phyloP scores from a whole-genome alignment of 2,113 vertebrate genomes.

The Paedocypris sp. region DNA sequence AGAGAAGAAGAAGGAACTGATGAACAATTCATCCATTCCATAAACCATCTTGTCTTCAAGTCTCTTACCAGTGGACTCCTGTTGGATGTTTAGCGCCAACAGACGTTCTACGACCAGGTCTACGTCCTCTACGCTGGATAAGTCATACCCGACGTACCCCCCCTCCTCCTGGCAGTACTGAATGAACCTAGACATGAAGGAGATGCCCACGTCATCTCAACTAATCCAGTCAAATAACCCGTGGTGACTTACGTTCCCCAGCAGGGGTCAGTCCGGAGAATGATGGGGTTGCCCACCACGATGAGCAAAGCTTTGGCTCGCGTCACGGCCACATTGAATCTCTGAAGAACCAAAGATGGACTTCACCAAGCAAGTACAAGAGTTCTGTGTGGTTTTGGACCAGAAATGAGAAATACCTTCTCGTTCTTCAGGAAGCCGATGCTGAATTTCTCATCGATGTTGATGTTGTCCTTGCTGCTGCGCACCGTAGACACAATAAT shows the following conservation, averaged over 20 bases:
- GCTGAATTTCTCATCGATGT: slow-evolving; percentile 63
- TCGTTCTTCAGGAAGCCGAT: slow-evolving; percentile 87
- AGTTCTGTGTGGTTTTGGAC: not conserved
- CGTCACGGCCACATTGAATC: slow-evolving; percentile 88
- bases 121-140: slow-evolving; percentile 24
- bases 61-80: slow-evolving; percentile 44
- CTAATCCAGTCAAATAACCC: no score
- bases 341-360: slow-evolving; percentile 50
- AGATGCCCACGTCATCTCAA: not conserved
- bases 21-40: not conserved
- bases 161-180: slow-evolving; percentile 63
- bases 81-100: slow-evolving; percentile 29
- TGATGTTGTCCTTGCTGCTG: slow-evolving; percentile 59
- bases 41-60: not conserved
- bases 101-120: slow-evolving; percentile 31
- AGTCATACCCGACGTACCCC: slow-evolving; percentile 56
- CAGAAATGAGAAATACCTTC: no score
- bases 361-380: not conserved
- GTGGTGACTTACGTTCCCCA: no score
- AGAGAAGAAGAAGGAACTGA: not conserved
- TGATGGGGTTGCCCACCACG: slow-evolving; percentile 76
- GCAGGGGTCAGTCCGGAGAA: slow-evolving; percentile 62
- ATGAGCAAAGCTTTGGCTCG: slow-evolving; percentile 85
- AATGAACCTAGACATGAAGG: slow-evolving; percentile 62
- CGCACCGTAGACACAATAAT: slow-evolving; percentile 85